Conservation (phyloP, 2,797 vertebrate genomes). For the Gorsachius magnificus region DNA sequence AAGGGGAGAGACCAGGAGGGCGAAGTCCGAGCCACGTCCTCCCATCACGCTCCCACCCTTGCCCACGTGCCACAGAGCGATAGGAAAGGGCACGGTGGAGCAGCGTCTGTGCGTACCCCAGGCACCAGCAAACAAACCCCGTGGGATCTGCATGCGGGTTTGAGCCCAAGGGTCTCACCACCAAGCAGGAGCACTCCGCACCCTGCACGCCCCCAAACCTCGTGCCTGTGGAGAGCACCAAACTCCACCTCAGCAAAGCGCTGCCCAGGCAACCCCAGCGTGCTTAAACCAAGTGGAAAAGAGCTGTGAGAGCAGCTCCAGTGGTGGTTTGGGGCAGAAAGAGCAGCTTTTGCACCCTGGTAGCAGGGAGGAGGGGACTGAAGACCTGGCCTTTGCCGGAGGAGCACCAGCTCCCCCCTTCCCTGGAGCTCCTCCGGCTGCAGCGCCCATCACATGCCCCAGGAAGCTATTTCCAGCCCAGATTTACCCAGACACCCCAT, state of each 20-base stretch:
- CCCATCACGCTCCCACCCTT: accelerated
- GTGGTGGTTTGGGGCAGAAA: background rate
- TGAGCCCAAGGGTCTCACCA: background rate
- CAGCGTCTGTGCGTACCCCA: accelerated
- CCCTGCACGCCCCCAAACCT: background rate
- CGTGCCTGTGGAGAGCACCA: background rate
- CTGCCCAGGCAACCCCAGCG: background rate
- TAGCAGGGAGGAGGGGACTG: background rate
- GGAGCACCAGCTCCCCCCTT: background rate
- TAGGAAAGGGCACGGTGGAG: background rate
- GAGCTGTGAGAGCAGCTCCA: background rate
- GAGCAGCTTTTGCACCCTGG: background rate
- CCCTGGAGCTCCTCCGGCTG: background rate
- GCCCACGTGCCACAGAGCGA: accelerated
- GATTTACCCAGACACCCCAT: background rate
- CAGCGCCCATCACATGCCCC: background rate
- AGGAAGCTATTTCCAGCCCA: conserved; percentile 3
- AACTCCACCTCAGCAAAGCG: accelerated
- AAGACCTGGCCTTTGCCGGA: background rate
- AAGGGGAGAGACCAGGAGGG: background rate
- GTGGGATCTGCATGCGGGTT: accelerated
- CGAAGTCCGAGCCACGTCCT: background rate
- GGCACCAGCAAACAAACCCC: background rate
- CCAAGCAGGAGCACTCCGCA: accelerated
- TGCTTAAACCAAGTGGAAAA: background rate